These are phyloP conservation scores for Pyrgus malvae DNA, from an alignment of 2,888 invertebrate genomes.

Conservation along the genomic window DNA sequence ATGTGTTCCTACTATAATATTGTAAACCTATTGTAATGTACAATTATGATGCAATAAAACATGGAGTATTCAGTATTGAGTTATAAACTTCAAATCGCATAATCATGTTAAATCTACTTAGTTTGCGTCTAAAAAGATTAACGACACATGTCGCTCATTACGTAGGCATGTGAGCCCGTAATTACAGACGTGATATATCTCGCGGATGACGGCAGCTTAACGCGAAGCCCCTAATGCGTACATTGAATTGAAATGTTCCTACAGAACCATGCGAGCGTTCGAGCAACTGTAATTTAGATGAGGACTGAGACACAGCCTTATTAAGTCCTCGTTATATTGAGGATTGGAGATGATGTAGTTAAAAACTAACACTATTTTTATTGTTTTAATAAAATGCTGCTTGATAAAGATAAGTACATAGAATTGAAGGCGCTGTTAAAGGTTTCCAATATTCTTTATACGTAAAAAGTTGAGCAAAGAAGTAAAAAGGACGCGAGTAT, in stretches of 20 bases:
- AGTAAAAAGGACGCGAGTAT: too few relatives aligned
- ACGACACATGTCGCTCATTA: conserved; percentile 17
- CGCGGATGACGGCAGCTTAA: conserved; percentile 17
- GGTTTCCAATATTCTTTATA: too few relatives aligned
- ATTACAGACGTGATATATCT: conserved; percentile 23
- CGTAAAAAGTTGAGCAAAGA: too few relatives aligned
- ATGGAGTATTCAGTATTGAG: too few relatives aligned
- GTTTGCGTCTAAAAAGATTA: conserved; percentile 17
- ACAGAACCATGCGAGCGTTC: conserved; percentile 2
- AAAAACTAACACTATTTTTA: too few relatives aligned
- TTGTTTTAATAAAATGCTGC: too few relatives aligned
- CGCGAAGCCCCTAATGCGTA: conserved; percentile 20
- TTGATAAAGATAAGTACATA: too few relatives aligned
- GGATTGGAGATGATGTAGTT: neutral
- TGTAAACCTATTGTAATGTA: too few relatives aligned
- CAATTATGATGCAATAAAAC: too few relatives aligned
- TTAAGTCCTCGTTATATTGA: too few relatives aligned
- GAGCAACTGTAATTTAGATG: neutral
- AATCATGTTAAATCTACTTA: conserved; percentile 6
- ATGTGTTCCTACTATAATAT: too few relatives aligned
- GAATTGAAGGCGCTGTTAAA: too few relatives aligned
- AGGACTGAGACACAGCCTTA: neutral
- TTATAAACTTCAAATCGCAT: neutral
- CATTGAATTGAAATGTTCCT: conserved; percentile 17
- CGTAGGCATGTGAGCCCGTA: conserved; percentile 16